These are phyloP conservation scores for Gambelia wislizenii DNA, from an alignment of 2,797 vertebrate species.

Conservation along the genomic window DNA sequence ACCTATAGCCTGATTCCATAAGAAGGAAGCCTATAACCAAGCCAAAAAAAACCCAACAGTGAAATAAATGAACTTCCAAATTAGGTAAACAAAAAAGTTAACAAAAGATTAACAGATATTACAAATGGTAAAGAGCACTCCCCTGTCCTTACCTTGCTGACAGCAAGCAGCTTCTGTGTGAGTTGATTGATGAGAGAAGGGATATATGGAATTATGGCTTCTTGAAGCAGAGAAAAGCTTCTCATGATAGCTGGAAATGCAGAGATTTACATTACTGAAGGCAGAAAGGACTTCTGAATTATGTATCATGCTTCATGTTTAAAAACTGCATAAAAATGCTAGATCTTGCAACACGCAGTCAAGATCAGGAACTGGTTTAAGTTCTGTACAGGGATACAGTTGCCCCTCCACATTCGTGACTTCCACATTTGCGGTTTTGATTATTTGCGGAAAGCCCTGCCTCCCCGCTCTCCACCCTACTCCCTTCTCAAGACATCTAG, in stretches of 20 bases:
- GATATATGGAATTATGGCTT: slow-evolving; percentile 95
- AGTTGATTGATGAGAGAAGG: slow-evolving; percentile 95
- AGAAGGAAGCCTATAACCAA: background rate
- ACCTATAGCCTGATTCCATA: background rate
- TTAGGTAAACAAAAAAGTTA: background rate
- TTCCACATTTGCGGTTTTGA: no score
- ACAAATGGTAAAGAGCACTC: background rate
- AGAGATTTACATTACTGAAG: slow-evolving; percentile 22
- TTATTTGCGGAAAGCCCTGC: no score
- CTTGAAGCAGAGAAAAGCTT: slow-evolving; percentile 97
- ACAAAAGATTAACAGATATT: background rate
- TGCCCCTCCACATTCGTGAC: no score
- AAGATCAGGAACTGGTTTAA: background rate
- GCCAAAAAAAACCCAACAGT: background rate
- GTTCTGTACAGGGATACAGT: background rate
- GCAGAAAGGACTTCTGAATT: background rate
- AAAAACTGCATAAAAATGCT: background rate
- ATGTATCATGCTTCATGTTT: background rate
- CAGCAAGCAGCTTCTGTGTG: slow-evolving; percentile 94
- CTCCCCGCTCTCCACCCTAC: no score
- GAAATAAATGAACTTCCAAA: background rate
- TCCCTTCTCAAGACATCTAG: no score
- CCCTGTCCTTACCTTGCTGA: slow-evolving; percentile 91
- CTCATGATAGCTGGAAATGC: slow-evolving; percentile 94
- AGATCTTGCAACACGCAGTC: background rate